Evolutionary conservation across 2,888 invertebrate species (phyloP), one percentile per base, ranked within the genome.

Genomic region (Thereva unica): DNA sequence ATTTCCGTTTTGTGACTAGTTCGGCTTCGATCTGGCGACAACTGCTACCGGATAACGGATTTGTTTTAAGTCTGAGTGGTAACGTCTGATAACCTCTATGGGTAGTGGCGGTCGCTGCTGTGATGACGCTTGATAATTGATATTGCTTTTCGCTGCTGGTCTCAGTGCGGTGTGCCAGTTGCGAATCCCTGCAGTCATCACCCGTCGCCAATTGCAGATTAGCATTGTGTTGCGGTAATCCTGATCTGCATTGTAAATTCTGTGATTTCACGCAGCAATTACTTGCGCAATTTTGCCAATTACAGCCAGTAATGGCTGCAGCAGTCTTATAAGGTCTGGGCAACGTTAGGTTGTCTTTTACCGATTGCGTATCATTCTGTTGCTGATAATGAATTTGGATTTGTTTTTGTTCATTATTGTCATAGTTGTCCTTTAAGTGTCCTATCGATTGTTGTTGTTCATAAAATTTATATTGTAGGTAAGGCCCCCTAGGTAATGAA

Each of bases 381-480:
- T 55, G 40, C 47, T 54, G 23, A 2, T 8, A 49, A 35, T 64
- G 59, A 42, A 61, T 38, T 63, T 65, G 56, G 9, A 59, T 50
- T 50, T 68, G 64, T 40, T 67, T 42, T 49, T 68, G 61, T 10
- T 63, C 63, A 56, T 71, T 71, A 71, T 71, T 71, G 70, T 70
- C 71, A 66, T 67, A 68, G 59, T 61, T 49, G 10, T 69, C 64
- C 8, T 53, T 50, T 37, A 67, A 47, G 42, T 55, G 40, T 54
- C 52, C 45, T 59, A 37, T 47, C 59, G 54, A 35, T 37, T 63
- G 66, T 38, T 56, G 68, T 49, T 70, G 68, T 69, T 72, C 71
- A 69, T 71, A 71, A 69, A 69, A 67, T 72, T 73, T 73, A 69
- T 72, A 73, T 71, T 72, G 73, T 70, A 73, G 69, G 69, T 73